Evolutionary conservation across 1,140 invertebrate species (phyloP).

Genomic region (Chrysoperla carnea): DNA sequence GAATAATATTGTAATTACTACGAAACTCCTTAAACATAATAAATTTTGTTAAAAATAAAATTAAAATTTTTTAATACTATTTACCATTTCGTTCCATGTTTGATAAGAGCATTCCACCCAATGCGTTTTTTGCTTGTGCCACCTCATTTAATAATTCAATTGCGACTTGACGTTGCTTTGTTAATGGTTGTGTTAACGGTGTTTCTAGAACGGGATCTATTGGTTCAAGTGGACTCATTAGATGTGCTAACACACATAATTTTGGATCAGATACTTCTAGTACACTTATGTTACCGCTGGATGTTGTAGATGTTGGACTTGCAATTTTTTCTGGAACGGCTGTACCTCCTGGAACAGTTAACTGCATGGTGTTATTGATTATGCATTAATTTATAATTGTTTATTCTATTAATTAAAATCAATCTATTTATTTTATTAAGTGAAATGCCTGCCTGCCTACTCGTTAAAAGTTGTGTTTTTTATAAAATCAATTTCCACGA

Average conservation of each 20-base stretch:
- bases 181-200: constrained; percentile 53
- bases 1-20: too few relatives aligned
- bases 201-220: constrained; percentile 69
- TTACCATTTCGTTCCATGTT: constrained; percentile 75
- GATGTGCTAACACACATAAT: constrained; percentile 65
- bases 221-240: constrained; percentile 71
- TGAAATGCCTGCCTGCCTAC: too few relatives aligned
- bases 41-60: too few relatives aligned
- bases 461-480: too few relatives aligned
- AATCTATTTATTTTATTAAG: too few relatives aligned
- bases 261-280: constrained; percentile 77
- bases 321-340: neutral
- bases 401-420: too few relatives aligned
- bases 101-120: constrained; percentile 64
- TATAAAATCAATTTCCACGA: too few relatives aligned
- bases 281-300: constrained; percentile 47
- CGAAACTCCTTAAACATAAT: too few relatives aligned
- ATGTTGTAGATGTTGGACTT: constrained; percentile 18
- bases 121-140: constrained; percentile 44
- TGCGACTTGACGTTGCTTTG: constrained; percentile 58
- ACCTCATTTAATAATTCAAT: constrained; percentile 60
- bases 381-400: too few relatives aligned
- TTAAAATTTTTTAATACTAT: constrained; percentile 6
- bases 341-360: neutral
- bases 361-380: neutral